phyloP scores from a whole-genome alignment of 1,140 invertebrate genomes.

The Solenopsis invicta region DNA sequence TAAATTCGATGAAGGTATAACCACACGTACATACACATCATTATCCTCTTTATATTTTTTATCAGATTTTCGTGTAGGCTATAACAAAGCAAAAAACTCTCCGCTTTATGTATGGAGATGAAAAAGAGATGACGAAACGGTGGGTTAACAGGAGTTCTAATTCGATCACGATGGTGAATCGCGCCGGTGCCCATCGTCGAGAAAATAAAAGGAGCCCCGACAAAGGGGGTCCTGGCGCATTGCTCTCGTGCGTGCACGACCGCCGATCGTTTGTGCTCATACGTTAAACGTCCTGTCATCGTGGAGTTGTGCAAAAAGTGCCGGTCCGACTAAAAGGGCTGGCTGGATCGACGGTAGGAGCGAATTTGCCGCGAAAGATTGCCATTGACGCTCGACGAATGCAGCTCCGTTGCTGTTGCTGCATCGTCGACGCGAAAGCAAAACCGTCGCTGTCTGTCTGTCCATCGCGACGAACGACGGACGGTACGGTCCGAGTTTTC shows the following conservation, averaged over 20 bases:
- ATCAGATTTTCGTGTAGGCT: not conserved
- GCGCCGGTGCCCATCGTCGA: constrained; percentile 43
- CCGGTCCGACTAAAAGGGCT: constrained; percentile 52
- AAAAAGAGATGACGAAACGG: constrained; percentile 42
- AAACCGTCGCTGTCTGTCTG: constrained; percentile 9
- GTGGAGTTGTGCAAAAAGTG: constrained; percentile 60
- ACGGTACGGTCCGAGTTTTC: constrained; percentile 26
- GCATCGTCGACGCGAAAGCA: constrained; percentile 43
- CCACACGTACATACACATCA: not conserved
- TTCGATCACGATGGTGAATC: constrained; percentile 58
- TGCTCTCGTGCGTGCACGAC: constrained; percentile 41
- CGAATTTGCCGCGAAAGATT: constrained; percentile 48
- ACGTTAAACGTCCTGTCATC: constrained; percentile 65
- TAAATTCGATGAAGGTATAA: constrained; percentile 15
- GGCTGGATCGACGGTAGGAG: constrained; percentile 15
- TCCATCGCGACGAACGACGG: constrained; percentile 17
- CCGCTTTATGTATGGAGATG: constrained; percentile 34
- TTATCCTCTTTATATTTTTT: constrained; percentile 20
- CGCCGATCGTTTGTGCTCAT: constrained; percentile 54
- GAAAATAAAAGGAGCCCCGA: constrained; percentile 60
- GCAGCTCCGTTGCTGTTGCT: constrained; percentile 13
- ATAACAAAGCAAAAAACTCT: constrained; percentile 11
- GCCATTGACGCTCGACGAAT: constrained; percentile 58
- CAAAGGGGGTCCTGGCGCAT: constrained; percentile 45
- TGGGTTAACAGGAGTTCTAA: constrained; percentile 55